Evolutionary conservation across 2,888 invertebrate species (phyloP).

Genomic region (Oconnorella tubifera): DNA sequence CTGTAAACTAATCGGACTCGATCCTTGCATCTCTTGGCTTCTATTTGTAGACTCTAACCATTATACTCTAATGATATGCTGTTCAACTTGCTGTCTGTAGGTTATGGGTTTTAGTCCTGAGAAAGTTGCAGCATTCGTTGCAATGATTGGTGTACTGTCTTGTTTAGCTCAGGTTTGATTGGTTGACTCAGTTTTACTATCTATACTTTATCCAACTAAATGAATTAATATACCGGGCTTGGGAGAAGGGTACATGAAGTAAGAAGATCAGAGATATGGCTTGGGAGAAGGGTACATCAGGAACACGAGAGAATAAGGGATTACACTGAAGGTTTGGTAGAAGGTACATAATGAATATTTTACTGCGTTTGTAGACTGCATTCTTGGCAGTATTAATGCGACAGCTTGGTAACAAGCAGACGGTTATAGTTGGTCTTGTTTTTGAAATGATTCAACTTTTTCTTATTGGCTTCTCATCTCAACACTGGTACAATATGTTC

Average conservation of each 20-base stretch:
- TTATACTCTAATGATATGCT: not conserved
- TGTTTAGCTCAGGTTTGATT: slow-evolving; percentile 80
- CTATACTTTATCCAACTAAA: too few relatives aligned
- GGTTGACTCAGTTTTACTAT: not conserved
- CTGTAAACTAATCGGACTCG: too few relatives aligned
- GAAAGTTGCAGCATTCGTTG: slow-evolving; percentile 96
- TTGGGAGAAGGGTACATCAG: too few relatives aligned
- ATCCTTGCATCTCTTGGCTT: too few relatives aligned
- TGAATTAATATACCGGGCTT: too few relatives aligned
- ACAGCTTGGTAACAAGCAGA: slow-evolving; percentile 87
- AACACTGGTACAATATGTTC: slow-evolving; percentile 84
- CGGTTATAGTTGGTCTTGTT: slow-evolving; percentile 91
- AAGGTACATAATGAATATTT: too few relatives aligned
- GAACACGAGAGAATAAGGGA: too few relatives aligned
- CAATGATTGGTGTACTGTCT: slow-evolving; percentile 90
- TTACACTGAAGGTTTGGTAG: too few relatives aligned
- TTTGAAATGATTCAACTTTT: slow-evolving; percentile 95
- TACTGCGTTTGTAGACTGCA: slow-evolving; percentile 57
- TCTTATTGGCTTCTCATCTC: slow-evolving; percentile 95
- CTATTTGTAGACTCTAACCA: not conserved
- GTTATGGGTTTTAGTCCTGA: slow-evolving; percentile 91
- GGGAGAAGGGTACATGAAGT: too few relatives aligned
- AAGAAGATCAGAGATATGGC: too few relatives aligned
- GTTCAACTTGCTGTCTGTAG: slow-evolving; percentile 46
- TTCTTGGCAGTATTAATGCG: slow-evolving; percentile 72